A percentile compares a stretch with the other conserved stretches of the same genome.
These are phyloP conservation scores for Spinus pinus DNA, from an alignment of 2,797 vertebrate species.

Conservation along the genomic window DNA sequence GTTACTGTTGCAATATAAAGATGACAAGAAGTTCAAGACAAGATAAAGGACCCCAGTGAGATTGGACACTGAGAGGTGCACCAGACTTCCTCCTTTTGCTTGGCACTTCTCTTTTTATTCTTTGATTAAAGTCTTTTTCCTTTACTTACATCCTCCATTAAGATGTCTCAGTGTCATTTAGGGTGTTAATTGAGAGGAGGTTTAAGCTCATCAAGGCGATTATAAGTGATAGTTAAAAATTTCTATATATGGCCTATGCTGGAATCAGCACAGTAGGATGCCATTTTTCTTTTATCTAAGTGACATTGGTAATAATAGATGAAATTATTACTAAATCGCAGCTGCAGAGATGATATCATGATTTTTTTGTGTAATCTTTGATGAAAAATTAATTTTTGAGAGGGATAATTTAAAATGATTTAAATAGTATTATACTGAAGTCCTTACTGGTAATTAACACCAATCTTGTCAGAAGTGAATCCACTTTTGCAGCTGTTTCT, in stretches of 20 bases:
- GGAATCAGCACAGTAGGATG: constrained; percentile 86
- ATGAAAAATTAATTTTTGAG: constrained; percentile 85
- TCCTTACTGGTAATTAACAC: constrained; percentile 84
- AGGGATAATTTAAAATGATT: constrained; percentile 88
- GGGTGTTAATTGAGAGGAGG: constrained; percentile 96
- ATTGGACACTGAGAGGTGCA: constrained; percentile 50
- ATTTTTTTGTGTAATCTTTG: constrained; percentile 85
- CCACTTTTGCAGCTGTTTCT: constrained; percentile 81
- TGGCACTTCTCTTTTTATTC: constrained; percentile 69
- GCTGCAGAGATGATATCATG: constrained; percentile 90
- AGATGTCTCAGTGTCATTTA: constrained; percentile 88
- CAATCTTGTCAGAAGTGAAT: constrained; percentile 81
- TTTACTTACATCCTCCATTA: constrained; percentile 89
- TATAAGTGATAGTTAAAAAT: constrained; percentile 94
- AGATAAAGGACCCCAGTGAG: constrained; percentile 30
- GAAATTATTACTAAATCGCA: constrained; percentile 90
- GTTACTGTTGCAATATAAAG: not conserved
- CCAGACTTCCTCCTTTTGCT: constrained; percentile 14
- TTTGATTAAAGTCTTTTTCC: constrained; percentile 81
- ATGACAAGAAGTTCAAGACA: constrained; percentile 30
- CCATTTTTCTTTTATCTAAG: constrained; percentile 90
- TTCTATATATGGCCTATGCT: constrained; percentile 90
- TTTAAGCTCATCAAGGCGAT: constrained; percentile 94
- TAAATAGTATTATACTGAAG: constrained; percentile 84
- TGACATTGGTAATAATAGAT: constrained; percentile 91